These are phyloP conservation scores for Neria commutata DNA, from an alignment of 2,888 invertebrate genomes.

Conservation along the genomic window DNA sequence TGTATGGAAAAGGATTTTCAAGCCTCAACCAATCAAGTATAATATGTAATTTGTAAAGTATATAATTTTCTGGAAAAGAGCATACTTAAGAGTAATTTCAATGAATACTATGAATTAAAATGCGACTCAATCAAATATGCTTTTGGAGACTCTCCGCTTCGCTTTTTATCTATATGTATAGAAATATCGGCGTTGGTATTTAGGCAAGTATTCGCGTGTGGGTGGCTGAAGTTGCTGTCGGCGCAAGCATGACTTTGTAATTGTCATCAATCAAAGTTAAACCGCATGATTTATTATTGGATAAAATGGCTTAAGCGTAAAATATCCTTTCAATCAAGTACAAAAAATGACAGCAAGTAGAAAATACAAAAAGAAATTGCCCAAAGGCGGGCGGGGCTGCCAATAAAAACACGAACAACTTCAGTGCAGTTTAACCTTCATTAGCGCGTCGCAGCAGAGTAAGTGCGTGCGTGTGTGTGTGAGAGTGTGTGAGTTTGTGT, in stretches of 20 bases:
- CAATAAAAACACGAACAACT: too few relatives aligned
- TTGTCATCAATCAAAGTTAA: slow-evolving; percentile 61
- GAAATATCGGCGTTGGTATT: background rate
- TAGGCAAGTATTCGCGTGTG: slow-evolving; percentile 34
- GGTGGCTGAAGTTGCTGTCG: slow-evolving; percentile 23
- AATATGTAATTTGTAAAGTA: too few relatives aligned
- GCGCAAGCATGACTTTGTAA: slow-evolving; percentile 32
- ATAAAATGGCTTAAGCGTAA: slow-evolving; percentile 39
- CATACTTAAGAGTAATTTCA: too few relatives aligned
- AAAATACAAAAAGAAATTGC: background rate
- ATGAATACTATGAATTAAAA: too few relatives aligned
- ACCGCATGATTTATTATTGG: slow-evolving; percentile 58
- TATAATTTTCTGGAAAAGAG: too few relatives aligned
- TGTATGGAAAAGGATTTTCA: too few relatives aligned
- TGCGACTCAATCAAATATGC: too few relatives aligned
- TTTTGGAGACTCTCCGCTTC: background rate
- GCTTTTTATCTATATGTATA: background rate
- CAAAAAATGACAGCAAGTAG: background rate
- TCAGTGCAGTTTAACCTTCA: too few relatives aligned
- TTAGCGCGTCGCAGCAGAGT: too few relatives aligned
- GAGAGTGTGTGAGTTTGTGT: too few relatives aligned
- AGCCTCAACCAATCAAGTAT: too few relatives aligned
- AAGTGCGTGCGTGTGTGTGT: too few relatives aligned
- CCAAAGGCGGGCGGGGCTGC: slow-evolving; percentile 2
- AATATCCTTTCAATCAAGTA: slow-evolving; percentile 38